Base-by-base conservation (phyloP, 1,140 invertebrate species). In the Calosoma granatense region DNA sequence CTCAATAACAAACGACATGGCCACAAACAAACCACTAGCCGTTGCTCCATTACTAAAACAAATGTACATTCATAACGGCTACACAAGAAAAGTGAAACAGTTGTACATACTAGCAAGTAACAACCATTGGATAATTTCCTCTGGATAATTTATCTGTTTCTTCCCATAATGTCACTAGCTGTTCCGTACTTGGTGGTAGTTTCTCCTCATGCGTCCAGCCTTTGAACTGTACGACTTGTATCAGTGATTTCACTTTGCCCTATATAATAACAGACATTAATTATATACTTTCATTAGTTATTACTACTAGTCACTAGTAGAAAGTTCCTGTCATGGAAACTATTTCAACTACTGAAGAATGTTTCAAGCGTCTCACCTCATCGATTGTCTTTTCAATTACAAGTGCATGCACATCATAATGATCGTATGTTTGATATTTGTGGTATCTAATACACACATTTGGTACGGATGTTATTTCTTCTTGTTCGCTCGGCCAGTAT, bases 1-100 rank as follows among this genome's bases (percentile, higher is more conserved):
- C 51, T 73, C 72, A 17, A 72, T 63, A 19, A 72, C 20, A 57
- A 72, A 71, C 12, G 60, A 62, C 47, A 70, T 22, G 15, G 68
- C 68, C 6, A 69, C 51, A 51, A 66, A 72, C 2, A 72, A 51
- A 22, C 71, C 71, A 62, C 65, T 65, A 1, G 68, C 69, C 21
- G 52, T 67, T 6, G 64, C 66, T 1, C 70, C 72, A 64, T 72
- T 63, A 57, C 70, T 73, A 51, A 30, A 61, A 65, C 11, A 17
- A 59, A 17, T 4, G 47, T 41, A 17, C 22, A 52, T 6, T 23
- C 1, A 17, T 17, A 22, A 21, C 19, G 23, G 54, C 36, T 53
- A 55, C 53, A 17, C 22, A 55, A 15, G 17, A 52, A 9, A 3
- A 14, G 11, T 30, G 15, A 56, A 21, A 47, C 17, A 51, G 47